Evolutionary conservation across 2,888 invertebrate species (phyloP), one percentile per base, ranked within the genome.

Genomic region (Ichneumoninae sp.): DNA sequence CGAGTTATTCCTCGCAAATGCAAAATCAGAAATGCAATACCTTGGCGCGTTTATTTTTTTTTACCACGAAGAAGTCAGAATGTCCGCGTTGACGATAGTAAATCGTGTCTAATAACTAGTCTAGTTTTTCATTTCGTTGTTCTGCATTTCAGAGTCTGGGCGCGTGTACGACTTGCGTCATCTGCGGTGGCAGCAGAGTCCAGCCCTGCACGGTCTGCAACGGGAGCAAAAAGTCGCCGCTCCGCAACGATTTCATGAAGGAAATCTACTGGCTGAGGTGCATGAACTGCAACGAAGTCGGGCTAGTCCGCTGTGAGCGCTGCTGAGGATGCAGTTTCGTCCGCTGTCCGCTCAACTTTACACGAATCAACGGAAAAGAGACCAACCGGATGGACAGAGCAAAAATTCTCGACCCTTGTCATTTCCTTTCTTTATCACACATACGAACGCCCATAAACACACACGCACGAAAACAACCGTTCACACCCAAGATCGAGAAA

Each of bases 201-300:
- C 95, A 98, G 47, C 98, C 98, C 1, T 99, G 99, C 94, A 95
- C 96, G 72, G 96, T 97, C 87, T 99, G 99, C 95, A 98, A 98
- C 91, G 99, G 99, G 47, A 98, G 98, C 93, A 99, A 99, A 95
- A 98, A 98, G 94, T 98, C 98, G 22, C 96, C 98, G 71, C 97
- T 98, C 93, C 95, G 98, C 89, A 98, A 98, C 94, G 97, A 98
- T 93, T 99, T 98, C 94, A 98, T 98, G 0, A 96, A 98, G 52
- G 98, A 98, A 94, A 98, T 98, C 93, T 97, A 98, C 84, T 98
- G 98, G 26, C 95, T 99, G 89, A 97, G 98, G 91, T 98, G 98
- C 94, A 98, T 98, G 97, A 97, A 97, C 93, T 98, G 98, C 94
- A 98, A 99, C 93, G 98, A 98, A 94, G 98, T 98, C 80, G 99